Conservation (phyloP, 2,797 vertebrate species). For the Fringilla coelebs region DNA sequence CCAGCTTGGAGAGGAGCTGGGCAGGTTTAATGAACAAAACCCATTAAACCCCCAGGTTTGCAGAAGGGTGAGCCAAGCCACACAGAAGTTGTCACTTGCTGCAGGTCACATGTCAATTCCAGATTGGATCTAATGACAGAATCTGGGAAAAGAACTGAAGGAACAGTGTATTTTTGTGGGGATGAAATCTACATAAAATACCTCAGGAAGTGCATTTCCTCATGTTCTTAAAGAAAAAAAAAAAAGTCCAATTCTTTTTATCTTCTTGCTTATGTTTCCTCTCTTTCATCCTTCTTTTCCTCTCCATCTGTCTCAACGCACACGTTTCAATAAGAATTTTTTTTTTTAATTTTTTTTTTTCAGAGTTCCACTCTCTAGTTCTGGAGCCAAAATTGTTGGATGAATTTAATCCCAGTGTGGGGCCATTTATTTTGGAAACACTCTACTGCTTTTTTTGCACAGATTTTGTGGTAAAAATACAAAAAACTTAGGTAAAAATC, state of each 20-base stretch:
- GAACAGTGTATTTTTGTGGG: accelerated
- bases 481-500: neutral
- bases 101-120: neutral
- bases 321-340: neutral
- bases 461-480: neutral
- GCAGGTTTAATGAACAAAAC: neutral
- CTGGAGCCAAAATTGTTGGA: neutral
- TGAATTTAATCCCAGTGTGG: neutral
- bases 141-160: neutral
- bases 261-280: neutral
- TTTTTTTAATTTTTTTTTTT: neutral
- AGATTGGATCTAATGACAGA: neutral
- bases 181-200: neutral
- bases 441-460: neutral
- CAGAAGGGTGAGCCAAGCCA: neutral
- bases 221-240: neutral
- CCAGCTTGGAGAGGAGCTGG: neutral
- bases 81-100: neutral
- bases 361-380: neutral
- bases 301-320: neutral
- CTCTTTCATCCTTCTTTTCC: neutral
- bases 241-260: neutral
- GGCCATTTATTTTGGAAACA: neutral
- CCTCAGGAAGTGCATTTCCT: neutral
- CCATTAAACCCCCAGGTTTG: neutral